Conservation (phyloP, 2,797 vertebrate species). For the Onychomys torridus region DNA sequence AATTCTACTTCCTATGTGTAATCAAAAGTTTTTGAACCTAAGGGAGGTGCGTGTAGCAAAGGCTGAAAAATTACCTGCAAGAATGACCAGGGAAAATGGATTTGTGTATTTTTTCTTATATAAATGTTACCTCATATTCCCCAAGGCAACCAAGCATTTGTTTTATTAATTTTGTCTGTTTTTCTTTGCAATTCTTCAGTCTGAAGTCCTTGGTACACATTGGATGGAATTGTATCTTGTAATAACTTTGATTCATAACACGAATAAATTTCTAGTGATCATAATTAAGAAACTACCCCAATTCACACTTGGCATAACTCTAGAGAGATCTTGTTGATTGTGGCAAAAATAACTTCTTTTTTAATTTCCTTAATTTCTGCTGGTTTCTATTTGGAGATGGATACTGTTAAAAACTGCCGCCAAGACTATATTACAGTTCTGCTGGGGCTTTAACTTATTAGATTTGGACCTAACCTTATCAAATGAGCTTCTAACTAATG, state of each 20-base stretch:
- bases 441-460: conserved; percentile 83
- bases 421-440: conserved; percentile 76
- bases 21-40: conserved; percentile 16
- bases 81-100: not conserved
- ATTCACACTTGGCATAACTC: conserved; percentile 69
- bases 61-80: not conserved
- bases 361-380: conserved; percentile 83
- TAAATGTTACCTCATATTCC: not conserved
- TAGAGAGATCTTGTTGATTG: conserved; percentile 81
- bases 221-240: conserved; percentile 65
- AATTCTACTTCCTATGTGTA: not conserved
- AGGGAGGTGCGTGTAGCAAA: not conserved
- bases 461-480: conserved; percentile 81
- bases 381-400: conserved; percentile 78
- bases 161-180: conserved; percentile 46
- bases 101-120: not conserved
- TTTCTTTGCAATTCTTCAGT: conserved; percentile 13
- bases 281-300: conserved; percentile 73
- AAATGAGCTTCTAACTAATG: conserved; percentile 84
- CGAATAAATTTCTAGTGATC: conserved; percentile 80
- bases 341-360: conserved; percentile 78
- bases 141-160: not conserved
- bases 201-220: not conserved
- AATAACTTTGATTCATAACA: conserved; percentile 80
- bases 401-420: conserved; percentile 73